Evolutionary conservation across 2,888 invertebrate species (phyloP).

Genomic region (Cancer borealis): DNA sequence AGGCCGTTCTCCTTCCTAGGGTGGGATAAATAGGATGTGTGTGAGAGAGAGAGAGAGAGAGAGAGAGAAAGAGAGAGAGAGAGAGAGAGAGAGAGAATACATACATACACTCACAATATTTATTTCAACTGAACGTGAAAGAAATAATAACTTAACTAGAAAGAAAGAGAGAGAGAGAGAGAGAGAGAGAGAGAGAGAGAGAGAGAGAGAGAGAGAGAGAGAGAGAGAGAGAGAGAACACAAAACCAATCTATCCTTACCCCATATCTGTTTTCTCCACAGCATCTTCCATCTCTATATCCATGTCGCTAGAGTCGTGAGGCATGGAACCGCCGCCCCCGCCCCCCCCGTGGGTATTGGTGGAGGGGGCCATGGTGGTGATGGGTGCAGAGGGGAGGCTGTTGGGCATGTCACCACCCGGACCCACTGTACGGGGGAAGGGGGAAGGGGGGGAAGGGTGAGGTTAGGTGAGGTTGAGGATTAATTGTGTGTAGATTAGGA

Average conservation of each 20-base stretch:
- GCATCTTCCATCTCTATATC: slow-evolving; percentile 77
- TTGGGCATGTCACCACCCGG: slow-evolving; percentile 61
- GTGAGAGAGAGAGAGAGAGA: no score
- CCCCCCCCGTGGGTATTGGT: slow-evolving; percentile 47
- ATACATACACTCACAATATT: no score
- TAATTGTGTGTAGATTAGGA: no score
- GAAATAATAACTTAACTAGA: no score
- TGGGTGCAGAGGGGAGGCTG: slow-evolving; percentile 31
- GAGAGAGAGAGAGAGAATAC: no score
- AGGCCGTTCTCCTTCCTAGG: slow-evolving; percentile 69
- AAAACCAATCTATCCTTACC: slow-evolving; percentile 65
- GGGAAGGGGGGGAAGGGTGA: neutral
- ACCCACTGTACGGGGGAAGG: slow-evolving; percentile 46
- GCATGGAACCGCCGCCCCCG: neutral
- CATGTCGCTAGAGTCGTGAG: slow-evolving; percentile 72
- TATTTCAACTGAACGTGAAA: no score
- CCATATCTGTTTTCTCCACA: slow-evolving; percentile 71
- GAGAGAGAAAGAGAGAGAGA: no score
- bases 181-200: slow-evolving; percentile 12
- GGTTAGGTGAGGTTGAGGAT: neutral
- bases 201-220: slow-evolving; percentile 50
- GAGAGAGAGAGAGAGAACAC: slow-evolving; percentile 39
- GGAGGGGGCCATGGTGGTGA: slow-evolving; percentile 49
- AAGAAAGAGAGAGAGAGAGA: neutral
- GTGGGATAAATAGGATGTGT: neutral